Conservation (phyloP, 1,140 invertebrate genomes). For the Drosophila miranda region DNA sequence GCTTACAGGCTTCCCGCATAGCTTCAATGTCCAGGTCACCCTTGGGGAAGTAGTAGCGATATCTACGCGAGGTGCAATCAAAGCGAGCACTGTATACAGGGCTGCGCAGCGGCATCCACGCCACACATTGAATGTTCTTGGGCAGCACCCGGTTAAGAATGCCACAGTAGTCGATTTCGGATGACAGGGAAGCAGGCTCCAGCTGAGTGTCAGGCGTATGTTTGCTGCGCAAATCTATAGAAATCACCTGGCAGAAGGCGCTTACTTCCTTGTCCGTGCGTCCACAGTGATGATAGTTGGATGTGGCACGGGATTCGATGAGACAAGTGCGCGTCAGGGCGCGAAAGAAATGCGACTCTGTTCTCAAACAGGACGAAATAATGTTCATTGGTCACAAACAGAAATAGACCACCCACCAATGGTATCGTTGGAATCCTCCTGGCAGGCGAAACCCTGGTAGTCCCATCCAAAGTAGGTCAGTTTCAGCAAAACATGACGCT, state of each 20-base stretch:
- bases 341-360: conserved; percentile 22
- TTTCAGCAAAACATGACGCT: conserved; percentile 92
- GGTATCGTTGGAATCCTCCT: conserved; percentile 32
- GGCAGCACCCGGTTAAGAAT: conserved; percentile 96
- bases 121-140: conserved; percentile 91
- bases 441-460: conserved; percentile 80
- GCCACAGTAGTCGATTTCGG: conserved; percentile 90
- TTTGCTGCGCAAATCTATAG: conserved; percentile 92
- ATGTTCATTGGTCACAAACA: conserved; percentile 73
- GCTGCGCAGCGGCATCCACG: conserved; percentile 91
- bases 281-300: conserved; percentile 97
- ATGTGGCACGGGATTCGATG: conserved; percentile 79
- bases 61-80: conserved; percentile 91
- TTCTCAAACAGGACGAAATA: conserved; percentile 70
- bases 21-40: conserved; percentile 89
- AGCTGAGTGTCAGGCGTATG: conserved; percentile 83
- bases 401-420: conserved; percentile 9
- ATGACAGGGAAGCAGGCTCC: conserved; percentile 57
- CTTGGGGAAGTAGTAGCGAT: conserved; percentile 97
- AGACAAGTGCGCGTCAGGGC: conserved; percentile 21
- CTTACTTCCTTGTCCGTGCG: conserved; percentile 99
- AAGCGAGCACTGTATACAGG: conserved; percentile 86
- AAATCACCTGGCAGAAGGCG: conserved; percentile 96
- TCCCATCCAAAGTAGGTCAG: conserved; percentile 97
- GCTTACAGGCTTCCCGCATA: conserved; percentile 90